phyloP scores from a whole-genome alignment of 2,888 invertebrate genomes.

The Lepidocyrtinus sp. region DNA sequence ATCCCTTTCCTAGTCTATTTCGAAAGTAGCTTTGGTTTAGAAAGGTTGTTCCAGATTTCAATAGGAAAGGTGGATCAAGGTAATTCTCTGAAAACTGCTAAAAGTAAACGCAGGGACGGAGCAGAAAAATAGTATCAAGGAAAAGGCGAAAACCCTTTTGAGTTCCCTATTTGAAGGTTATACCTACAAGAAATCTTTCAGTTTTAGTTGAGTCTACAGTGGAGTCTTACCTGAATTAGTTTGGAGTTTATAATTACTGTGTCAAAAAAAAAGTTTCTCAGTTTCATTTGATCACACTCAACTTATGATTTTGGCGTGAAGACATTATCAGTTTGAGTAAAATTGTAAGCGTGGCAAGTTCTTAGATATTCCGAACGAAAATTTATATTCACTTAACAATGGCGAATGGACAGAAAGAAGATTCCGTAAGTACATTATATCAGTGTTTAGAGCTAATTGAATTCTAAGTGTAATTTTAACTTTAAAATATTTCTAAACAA shows the following conservation, averaged over 20 bases:
- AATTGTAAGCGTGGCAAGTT: constrained; percentile 19
- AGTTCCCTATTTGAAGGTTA: too few relatives aligned
- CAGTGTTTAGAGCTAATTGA: not conserved
- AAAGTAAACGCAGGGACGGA: not conserved
- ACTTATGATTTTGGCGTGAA: too few relatives aligned
- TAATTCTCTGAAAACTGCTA: not conserved
- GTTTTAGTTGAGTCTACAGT: not conserved
- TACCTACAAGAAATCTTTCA: constrained; percentile 25
- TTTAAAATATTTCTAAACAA: not conserved
- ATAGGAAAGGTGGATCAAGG: not conserved
- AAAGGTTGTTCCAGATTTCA: constrained; percentile 22
- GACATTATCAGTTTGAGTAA: constrained; percentile 20
- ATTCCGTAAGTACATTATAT: constrained; percentile 26
- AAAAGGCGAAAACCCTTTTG: not conserved
- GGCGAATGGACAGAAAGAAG: not conserved
- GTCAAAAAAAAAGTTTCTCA: too few relatives aligned
- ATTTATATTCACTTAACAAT: not conserved
- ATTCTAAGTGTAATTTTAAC: too few relatives aligned
- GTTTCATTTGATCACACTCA: too few relatives aligned
- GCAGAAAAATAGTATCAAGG: not conserved
- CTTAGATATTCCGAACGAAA: too few relatives aligned
- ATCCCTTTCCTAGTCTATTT: constrained; percentile 33
- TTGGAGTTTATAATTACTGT: too few relatives aligned
- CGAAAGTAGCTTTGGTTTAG: constrained; percentile 11
- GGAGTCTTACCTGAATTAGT: too few relatives aligned